A percentile compares a stretch with the other conserved stretches of the same genome.
These are phyloP conservation scores for Parazoanthus swiftii DNA, from an alignment of 92 coral and sea anemone species.

Conservation along the genomic window DNA sequence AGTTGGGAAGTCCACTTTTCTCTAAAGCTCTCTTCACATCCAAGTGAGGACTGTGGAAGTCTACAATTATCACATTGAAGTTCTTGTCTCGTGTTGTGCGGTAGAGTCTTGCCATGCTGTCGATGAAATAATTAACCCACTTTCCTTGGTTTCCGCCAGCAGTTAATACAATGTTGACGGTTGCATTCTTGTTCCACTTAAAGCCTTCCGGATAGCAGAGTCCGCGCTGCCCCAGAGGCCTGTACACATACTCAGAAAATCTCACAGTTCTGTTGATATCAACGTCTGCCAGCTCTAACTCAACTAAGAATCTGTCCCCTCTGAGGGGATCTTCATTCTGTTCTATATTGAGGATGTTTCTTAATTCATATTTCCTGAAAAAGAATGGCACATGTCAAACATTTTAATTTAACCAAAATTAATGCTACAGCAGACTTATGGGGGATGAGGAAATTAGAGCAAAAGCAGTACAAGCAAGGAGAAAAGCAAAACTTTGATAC, in stretches of 20 bases:
- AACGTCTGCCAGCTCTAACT: conserved; percentile 63
- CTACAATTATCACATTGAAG: conserved; percentile 78
- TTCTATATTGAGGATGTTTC: conserved; percentile 72
- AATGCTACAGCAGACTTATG: too few relatives aligned
- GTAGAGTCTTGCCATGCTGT: conserved; percentile 73
- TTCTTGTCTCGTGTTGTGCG: conserved; percentile 66
- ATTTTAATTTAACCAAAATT: neutral
- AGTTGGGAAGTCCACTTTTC: conserved; percentile 74
- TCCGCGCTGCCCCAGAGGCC: conserved; percentile 37
- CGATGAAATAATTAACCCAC: conserved; percentile 88
- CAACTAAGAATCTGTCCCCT: conserved; percentile 82
- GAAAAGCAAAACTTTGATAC: too few relatives aligned
- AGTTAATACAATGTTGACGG: conserved; percentile 74
- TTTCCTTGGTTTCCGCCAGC: conserved; percentile 85
- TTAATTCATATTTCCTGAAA: conserved; percentile 62
- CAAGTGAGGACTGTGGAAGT: conserved; percentile 78
- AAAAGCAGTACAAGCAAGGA: too few relatives aligned
- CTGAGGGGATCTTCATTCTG: conserved; percentile 56
- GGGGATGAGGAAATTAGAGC: too few relatives aligned
- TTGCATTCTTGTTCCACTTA: conserved; percentile 74
- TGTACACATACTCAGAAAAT: conserved; percentile 84
- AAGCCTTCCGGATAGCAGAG: conserved; percentile 78
- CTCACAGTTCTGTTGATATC: conserved; percentile 51
- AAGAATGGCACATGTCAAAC: neutral
- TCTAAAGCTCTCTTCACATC: conserved; percentile 75